These are phyloP conservation scores for Caenorhabditis inopinata DNA, from an alignment of 1,140 invertebrate genomes.

Conservation along the genomic window DNA sequence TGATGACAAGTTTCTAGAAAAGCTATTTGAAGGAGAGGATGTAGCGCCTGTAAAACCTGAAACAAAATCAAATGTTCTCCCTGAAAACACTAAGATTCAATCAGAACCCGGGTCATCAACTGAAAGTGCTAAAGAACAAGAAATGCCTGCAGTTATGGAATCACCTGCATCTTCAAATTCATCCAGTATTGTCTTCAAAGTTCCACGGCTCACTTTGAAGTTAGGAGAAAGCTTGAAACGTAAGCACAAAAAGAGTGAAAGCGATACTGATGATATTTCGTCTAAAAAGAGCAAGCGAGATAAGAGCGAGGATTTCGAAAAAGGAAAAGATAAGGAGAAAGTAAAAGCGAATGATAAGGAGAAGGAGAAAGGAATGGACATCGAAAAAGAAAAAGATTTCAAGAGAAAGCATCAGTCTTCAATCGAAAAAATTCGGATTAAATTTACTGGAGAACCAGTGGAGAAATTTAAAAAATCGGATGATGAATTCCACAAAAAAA, in stretches of 20 bases:
- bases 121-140: too few relatives aligned
- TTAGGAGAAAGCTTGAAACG: neutral
- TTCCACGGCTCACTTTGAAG: neutral
- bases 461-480: too few relatives aligned
- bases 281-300: slow-evolving; percentile 16
- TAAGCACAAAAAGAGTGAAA: neutral
- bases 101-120: too few relatives aligned
- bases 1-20: slow-evolving; percentile 90
- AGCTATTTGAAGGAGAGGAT: slow-evolving; percentile 40
- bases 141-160: too few relatives aligned
- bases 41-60: neutral
- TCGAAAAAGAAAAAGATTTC: slow-evolving; percentile 69
- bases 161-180: too few relatives aligned
- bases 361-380: slow-evolving; percentile 52
- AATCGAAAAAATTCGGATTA: too few relatives aligned
- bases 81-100: too few relatives aligned
- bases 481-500: neutral
- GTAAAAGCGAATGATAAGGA: neutral
- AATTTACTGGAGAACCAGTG: too few relatives aligned
- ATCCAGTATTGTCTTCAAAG: neutral
- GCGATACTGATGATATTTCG: slow-evolving; percentile 42
- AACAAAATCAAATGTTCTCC: too few relatives aligned
- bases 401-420: slow-evolving; percentile 36
- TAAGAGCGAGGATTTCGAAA: neutral
- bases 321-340: neutral